Evolutionary conservation across 2,888 invertebrate genomes (phyloP).

Genomic region (Pseudococcus longispinus): DNA sequence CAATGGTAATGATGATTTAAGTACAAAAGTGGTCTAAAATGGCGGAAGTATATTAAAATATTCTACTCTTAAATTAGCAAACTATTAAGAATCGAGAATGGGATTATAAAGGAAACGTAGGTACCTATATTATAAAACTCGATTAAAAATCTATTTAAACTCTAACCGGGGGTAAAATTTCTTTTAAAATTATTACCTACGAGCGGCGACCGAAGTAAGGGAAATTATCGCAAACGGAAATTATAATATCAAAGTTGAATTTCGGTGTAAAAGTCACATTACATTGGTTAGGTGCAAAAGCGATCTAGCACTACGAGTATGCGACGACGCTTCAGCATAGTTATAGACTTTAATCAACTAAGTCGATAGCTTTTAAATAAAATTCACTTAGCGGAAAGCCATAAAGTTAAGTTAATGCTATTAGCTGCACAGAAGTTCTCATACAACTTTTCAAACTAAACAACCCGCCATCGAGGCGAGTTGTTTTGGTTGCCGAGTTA

Average conservation of each 20-base stretch:
- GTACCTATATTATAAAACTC: neutral
- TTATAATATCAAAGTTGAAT: neutral
- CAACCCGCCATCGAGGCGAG: constrained; percentile 16
- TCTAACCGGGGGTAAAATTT: neutral
- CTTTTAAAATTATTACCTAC: neutral
- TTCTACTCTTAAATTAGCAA: neutral
- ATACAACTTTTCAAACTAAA: constrained; percentile 37
- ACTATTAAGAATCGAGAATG: neutral
- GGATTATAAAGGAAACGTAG: neutral
- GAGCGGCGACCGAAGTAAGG: neutral
- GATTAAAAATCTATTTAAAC: constrained; percentile 36
- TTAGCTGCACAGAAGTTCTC: constrained; percentile 32
- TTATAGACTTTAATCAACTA: constrained; percentile 36
- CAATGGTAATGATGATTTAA: neutral
- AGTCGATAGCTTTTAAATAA: constrained; percentile 46
- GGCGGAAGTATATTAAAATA: neutral
- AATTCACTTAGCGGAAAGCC: constrained; percentile 45
- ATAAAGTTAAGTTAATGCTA: constrained; percentile 44
- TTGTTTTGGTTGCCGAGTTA: constrained; percentile 17
- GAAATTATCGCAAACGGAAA: constrained; percentile 1
- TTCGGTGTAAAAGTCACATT: neutral
- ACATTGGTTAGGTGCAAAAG: neutral
- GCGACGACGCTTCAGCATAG: neutral
- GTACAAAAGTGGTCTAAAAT: neutral
- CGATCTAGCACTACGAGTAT: constrained; percentile 8